Evolutionary conservation across 2,888 invertebrate species (phyloP), one percentile per base, ranked within the genome.

Genomic region (Hirtodrosophila duncani): DNA sequence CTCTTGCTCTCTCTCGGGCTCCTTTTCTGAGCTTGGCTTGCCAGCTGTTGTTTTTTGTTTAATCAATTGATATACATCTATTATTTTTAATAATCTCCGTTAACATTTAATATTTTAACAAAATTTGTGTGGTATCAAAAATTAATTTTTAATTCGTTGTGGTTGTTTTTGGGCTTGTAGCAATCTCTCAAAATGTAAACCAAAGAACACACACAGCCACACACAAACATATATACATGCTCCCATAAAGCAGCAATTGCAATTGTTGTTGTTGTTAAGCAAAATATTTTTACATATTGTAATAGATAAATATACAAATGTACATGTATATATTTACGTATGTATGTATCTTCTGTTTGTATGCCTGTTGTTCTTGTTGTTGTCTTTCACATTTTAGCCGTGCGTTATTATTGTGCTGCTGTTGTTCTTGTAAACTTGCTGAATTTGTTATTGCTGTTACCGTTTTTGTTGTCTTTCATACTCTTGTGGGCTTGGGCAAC

Each of bases 41-140:
- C 43, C 68, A 68, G 70, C 77, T 70, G 77, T 51, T 41, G 16
- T 9, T 36, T 39, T 43, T 44, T 6, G 6, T 23, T 29, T 31
- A 10, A 29, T 34, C 3, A 33, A 24, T 13, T 31, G 23, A 3
- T 29, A 4, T 5, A 11, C n/a, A n/a, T n/a, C n/a, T n/a, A n/a
- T n/a, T n/a, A 57, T 42, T 38, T 36, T 42, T 53, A 50, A 68
- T 67, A 64, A 68, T 68, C 68, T 64, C 64, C 58, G 63, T 52
- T 37, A 41, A 42, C 11, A 18, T 17, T 18, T 34, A 10, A 34
- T 18, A 42, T 42, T 57, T 36, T 56, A 48, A 49, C 60, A 59
- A 59, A 42, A 14, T 60, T 29, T 39, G 11, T 11, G 33, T 44
- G 33, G 39, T 67, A 55, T 61, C 33, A 48, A 68, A 65, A 55